Base-by-base conservation (phyloP, 1,140 invertebrate species). In the Apis florea region DNA sequence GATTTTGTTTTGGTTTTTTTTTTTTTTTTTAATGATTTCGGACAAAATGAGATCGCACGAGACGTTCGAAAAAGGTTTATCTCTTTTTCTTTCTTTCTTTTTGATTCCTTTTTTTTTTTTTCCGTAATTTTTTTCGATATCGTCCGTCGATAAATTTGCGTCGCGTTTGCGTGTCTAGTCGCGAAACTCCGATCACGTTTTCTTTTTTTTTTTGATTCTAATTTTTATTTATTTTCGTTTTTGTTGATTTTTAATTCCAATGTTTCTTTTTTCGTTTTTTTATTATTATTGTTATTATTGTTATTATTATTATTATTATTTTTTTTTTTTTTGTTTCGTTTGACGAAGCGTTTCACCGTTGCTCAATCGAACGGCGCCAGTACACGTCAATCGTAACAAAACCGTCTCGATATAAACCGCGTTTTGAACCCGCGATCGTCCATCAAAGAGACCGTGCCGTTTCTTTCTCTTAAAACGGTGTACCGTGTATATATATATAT, bases 371-470 rank as follows among this genome's bases (percentile, higher is more conserved):
- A 31, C 58, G 40, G 21, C 17, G 59, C 19, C 40, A 59, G 19
- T 74, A 51, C 9, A 19, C 61, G 53, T 68, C 61, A 40, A 69
- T 82, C 68, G 61, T 72, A 70, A 59, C 54, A 83, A 69, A 82
- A 63, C 51, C 63, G 70, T 74, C 66, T 26, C 78, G 26, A 67
- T 49, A 82, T 19, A 64, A 69, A 31, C 47, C 26, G 47, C 61
- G 70, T 51, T 58, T 26, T 64, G 67, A 82, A 82, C 64, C 26
- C 81, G 81, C 81, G 81, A 83, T 71, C 59, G 81, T 83, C 75
- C 66, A 74, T 84, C 83, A 81, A 54, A 83, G 63, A 79, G 68
- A 82, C 69, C 64, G 79, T 85, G 77, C 69, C 68, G 31, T 66
- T 74, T 69, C 61, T 73, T 71, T 80, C 61, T 59, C 54, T 59